Evolutionary conservation across 92 coral and sea anemone genomes (phyloP), one percentile per base, ranked within the genome.

Genomic region (Umimayanthus chanpuru): DNA sequence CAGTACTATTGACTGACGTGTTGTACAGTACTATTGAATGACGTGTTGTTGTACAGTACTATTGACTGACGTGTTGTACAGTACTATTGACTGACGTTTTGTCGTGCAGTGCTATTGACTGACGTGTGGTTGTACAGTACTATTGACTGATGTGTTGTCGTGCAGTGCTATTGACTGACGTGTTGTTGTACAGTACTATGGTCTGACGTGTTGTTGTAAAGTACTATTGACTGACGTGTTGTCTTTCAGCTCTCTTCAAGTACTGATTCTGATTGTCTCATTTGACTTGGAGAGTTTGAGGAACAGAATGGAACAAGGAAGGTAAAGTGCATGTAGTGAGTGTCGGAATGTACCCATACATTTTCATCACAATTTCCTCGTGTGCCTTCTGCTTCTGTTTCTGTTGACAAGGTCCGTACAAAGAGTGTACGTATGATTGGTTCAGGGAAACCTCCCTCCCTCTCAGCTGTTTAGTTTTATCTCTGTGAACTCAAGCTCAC

Each of bases 251-350:
- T 88, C 91, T 85, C 94, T 97, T 16, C 99, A 97, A 80, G 99
- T 95, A 5, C 86, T 97, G 88, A 92, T 97, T 86, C 81, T 97
- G 80, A 93, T 97, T 38, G 96, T 91, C 67, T 96, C 97, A 64
- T 81, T 97, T 88, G 93, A 97, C 83, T 64, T 97, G 82, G 98
- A 94, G 67, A 92, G 93, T 80, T 85, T 97, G 66, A 84, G 96
- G 21, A 94, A 93, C 58, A 73, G 89, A 84, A 93, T 94, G 82
- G 93, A 94, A 39, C 94, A 93, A 70, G 98, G 92, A 88, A 93
- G 95, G 99, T 95, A 88, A 29, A 80, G 32, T 39, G 55, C 58
- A 41, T 32, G 36, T 16, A 5, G 4, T 76, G 58, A 15, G 15
- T 74, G 43, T 74, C 41, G 40, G 50, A 36, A 74, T 23, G 15